These are phyloP conservation scores for Hormiphora californensis DNA, from an alignment of 37 sponge, comb jelly and placozoan species.

Conservation along the genomic window DNA sequence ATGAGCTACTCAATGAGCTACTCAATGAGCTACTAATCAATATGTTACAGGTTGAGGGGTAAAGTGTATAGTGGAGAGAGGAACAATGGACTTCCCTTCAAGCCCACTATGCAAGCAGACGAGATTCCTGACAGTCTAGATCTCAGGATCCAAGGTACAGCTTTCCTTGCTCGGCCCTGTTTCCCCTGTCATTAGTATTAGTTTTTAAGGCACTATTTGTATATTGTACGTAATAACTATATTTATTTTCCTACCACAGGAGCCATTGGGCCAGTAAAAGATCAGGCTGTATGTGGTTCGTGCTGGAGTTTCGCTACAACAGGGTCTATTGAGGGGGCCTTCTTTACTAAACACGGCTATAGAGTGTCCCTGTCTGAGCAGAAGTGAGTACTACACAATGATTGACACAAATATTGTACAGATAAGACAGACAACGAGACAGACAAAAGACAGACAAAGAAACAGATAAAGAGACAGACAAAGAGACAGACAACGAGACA, in stretches of 20 bases:
- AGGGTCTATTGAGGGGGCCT: conserved; percentile 86
- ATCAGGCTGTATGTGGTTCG: conserved; percentile 95
- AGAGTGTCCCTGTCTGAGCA: conserved; percentile 29
- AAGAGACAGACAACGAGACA: too few relatives aligned
- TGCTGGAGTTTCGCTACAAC: conserved; percentile 98
- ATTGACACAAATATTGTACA: too few relatives aligned
- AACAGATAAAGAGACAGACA: too few relatives aligned
- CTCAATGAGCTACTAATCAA: too few relatives aligned
- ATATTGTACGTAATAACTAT: too few relatives aligned
- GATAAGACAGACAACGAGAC: too few relatives aligned
- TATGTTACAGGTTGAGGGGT: not conserved
- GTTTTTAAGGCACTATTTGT: too few relatives aligned
- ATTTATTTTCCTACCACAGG: too few relatives aligned
- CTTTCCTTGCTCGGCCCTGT: not conserved
- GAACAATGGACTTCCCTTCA: conserved; percentile 23
- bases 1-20: too few relatives aligned
- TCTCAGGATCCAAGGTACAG: not conserved
- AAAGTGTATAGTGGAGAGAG: conserved; percentile 24
- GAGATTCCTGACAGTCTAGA: not conserved
- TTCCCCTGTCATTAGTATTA: not conserved
- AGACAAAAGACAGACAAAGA: too few relatives aligned
- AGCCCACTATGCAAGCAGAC: not conserved
- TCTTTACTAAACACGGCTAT: conserved; percentile 64
- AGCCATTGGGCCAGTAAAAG: conserved; percentile 93
- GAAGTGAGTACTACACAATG: too few relatives aligned